Evolutionary conservation across 2,888 invertebrate genomes (phyloP), one percentile per base, ranked within the genome.

Genomic region (Drosophila bunnanda): DNA sequence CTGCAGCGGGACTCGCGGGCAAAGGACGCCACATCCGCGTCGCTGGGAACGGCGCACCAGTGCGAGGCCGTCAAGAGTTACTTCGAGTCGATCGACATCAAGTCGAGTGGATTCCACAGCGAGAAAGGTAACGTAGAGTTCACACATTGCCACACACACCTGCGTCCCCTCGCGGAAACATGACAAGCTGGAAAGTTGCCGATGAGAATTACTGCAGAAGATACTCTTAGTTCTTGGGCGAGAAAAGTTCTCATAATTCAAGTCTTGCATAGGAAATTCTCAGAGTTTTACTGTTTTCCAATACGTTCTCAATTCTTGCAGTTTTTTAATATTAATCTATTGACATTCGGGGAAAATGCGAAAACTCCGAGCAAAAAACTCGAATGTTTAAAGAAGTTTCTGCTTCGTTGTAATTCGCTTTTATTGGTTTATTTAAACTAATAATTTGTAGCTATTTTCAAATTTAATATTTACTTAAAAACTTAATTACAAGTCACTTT

Each of bases 11-110:
- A 91, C 75, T 90, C 91, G 54, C 87, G 82, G 57, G 80, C 77
- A 67, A 84, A 81, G 67, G 88, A 87, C 66, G 76, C 84, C 15
- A 20, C 50, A 32, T 32, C 50, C 32, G 50, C 32, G 22, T 56
- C 53, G 48, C 79, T 20, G 30, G 61, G 30, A 22, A 9, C 38
- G 12, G 17, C 76, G 65, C 88, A 90, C 70, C 87, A 89, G 68
- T 91, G 91, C 78, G 88, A 90, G 28, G 75, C 86, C 60, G 90
- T 91, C 62, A 89, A 89, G 74, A 81, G 81, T 72, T 91, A 91
- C 83, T 92, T 91, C 64, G 89, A 91, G 76, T 89, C 92, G 80
- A 92, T 91, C 80, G 90, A 91, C 85, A 89, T 91, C 71, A 82
- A 89, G 77, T 79, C 88, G 82, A 89, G 85, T 78, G 91, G 90